Conservation (phyloP, 2,113 vertebrate genomes). For the Crotalus viridis region DNA sequence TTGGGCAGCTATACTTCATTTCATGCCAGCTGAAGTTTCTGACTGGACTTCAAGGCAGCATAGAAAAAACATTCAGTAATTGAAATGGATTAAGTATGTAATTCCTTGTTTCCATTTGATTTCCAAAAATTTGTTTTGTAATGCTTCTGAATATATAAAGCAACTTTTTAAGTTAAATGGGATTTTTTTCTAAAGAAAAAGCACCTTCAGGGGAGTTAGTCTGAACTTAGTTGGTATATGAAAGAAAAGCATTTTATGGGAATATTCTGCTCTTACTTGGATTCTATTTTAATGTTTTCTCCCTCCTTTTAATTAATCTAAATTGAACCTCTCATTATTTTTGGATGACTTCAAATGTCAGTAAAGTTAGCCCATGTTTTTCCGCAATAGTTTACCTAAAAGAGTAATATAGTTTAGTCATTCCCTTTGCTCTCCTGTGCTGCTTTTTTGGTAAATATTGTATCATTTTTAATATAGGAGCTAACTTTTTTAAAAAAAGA, state of each 20-base stretch:
- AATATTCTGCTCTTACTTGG: neutral
- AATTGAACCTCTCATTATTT: neutral
- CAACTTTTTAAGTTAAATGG: neutral
- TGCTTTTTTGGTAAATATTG: neutral
- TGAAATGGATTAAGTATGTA: neutral
- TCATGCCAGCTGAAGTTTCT: neutral
- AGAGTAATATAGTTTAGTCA: neutral
- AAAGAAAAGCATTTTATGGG: neutral
- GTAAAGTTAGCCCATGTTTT: neutral
- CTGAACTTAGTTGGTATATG: neutral
- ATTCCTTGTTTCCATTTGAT: neutral
- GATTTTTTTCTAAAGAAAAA: neutral
- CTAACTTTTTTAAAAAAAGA: neutral
- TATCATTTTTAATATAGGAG: constrained; percentile 5
- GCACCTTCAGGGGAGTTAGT: neutral
- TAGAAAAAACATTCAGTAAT: neutral
- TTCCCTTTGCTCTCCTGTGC: neutral
- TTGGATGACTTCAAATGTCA: neutral
- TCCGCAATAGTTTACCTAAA: neutral
- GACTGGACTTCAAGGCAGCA: neutral
- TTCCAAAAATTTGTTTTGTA: neutral
- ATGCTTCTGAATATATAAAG: neutral
- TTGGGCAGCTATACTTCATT: neutral
- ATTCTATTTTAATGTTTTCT: neutral
- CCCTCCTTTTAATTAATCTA: neutral